phyloP scores from a whole-genome alignment of 1,140 invertebrate genomes.

The Asobara japonica region DNA sequence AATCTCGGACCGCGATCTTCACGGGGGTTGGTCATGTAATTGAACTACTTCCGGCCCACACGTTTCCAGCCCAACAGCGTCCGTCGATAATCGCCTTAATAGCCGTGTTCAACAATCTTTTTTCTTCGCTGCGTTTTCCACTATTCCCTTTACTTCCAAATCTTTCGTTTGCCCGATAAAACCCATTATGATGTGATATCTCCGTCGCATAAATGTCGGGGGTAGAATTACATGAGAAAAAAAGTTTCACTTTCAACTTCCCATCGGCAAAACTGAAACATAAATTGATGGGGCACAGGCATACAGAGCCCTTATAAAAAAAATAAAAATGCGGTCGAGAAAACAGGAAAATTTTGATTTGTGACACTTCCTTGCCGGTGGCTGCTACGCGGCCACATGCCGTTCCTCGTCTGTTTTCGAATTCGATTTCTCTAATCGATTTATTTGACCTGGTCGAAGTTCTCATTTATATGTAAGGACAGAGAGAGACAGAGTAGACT shows the following conservation, averaged over 20 bases:
- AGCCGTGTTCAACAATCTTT: constrained; percentile 4
- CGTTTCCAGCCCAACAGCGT: constrained; percentile 16
- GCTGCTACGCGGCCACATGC: no score
- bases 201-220: background rate
- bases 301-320: background rate
- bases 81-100: constrained; percentile 19
- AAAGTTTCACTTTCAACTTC: background rate
- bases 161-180: background rate
- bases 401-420: no score
- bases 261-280: background rate
- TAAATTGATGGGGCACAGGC: no score
- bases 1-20: constrained; percentile 25
- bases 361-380: no score
- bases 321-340: no score
- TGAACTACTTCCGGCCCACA: constrained; percentile 28
- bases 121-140: background rate
- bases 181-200: background rate
- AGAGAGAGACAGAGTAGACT: no score
- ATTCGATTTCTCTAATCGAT: no score
- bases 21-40: constrained; percentile 20
- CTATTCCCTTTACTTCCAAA: background rate
- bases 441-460: no score
- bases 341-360: no score
- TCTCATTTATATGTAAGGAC: no score
- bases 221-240: background rate